A percentile compares a stretch with the other conserved stretches of the same genome.
Evolutionary conservation across 2,888 invertebrate genomes (phyloP).

Genomic region (Orthonevra nobilis): DNA sequence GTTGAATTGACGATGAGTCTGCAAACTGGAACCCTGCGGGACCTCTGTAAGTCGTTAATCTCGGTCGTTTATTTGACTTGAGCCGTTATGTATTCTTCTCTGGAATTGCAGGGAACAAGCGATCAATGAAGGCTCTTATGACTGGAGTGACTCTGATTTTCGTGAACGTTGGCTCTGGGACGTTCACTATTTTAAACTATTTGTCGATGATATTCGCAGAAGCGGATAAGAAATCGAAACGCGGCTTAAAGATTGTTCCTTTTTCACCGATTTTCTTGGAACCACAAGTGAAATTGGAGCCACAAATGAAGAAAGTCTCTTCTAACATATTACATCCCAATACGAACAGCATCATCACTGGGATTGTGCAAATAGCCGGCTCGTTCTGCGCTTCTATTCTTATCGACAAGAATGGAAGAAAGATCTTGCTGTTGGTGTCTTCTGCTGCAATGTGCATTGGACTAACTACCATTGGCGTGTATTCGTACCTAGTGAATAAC

Average conservation of each 20-base stretch:
- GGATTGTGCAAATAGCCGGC: slow-evolving; percentile 76
- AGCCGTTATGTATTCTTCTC: too few relatives aligned
- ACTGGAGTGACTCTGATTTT: slow-evolving; percentile 72
- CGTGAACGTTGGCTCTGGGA: slow-evolving; percentile 75
- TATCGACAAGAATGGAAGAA: slow-evolving; percentile 76
- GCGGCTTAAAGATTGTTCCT: too few relatives aligned
- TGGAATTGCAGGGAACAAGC: slow-evolving; percentile 72
- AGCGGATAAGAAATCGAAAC: slow-evolving; percentile 74
- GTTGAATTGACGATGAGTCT: slow-evolving; percentile 66
- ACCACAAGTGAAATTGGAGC: too few relatives aligned
- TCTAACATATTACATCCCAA: too few relatives aligned
- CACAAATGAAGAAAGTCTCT: too few relatives aligned
- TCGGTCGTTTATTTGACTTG: neutral
- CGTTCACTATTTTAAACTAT: slow-evolving; percentile 77
- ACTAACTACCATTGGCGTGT: slow-evolving; percentile 74
- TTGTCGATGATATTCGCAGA: slow-evolving; percentile 77
- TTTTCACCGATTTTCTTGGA: too few relatives aligned
- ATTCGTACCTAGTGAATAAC: slow-evolving; percentile 71
- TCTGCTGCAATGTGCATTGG: slow-evolving; percentile 74
- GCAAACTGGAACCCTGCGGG: slow-evolving; percentile 68
- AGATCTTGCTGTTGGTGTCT: slow-evolving; percentile 76
- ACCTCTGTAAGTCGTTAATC: slow-evolving; percentile 74
- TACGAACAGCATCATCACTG: slow-evolving; percentile 76
- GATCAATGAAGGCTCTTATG: slow-evolving; percentile 74
- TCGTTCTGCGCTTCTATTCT: slow-evolving; percentile 75